Evolutionary conservation across 2,113 vertebrate genomes (phyloP).

Genomic region (Pelmatolapia mariae): DNA sequence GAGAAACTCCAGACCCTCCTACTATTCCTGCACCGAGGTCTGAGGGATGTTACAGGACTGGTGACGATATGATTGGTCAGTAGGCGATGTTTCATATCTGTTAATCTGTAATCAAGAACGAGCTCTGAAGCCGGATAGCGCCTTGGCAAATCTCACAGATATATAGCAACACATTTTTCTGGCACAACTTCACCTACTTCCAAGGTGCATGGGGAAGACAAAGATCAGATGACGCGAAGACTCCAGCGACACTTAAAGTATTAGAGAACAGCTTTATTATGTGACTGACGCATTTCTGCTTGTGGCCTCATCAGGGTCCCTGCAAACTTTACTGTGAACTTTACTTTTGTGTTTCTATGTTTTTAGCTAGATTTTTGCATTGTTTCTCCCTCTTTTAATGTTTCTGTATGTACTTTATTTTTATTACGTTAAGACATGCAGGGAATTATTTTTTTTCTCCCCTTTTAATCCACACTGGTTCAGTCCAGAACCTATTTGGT

Average conservation of each 20-base stretch:
- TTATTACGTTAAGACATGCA: fast-evolving
- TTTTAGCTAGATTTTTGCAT: background rate
- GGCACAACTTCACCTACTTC: background rate
- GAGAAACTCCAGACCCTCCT: background rate
- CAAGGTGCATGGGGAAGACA: background rate
- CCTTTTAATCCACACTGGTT: background rate
- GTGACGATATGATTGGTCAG: background rate
- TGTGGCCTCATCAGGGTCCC: background rate
- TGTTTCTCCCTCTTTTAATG: background rate
- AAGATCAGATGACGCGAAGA: background rate
- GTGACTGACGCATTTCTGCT: fast-evolving
- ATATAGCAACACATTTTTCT: background rate
- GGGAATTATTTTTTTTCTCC: background rate
- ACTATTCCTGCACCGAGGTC: background rate
- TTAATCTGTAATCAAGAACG: background rate
- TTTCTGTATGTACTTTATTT: background rate
- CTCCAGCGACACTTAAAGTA: fast-evolving
- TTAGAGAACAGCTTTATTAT: background rate
- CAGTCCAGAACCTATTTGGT: background rate
- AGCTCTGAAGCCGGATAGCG: background rate
- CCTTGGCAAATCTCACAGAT: background rate
- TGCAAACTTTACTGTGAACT: background rate
- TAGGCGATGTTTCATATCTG: background rate
- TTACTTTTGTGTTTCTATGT: background rate
- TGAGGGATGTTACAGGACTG: background rate